Base-by-base conservation (phyloP, 2,797 vertebrate genomes). In the Tiaroga cobitis region DNA sequence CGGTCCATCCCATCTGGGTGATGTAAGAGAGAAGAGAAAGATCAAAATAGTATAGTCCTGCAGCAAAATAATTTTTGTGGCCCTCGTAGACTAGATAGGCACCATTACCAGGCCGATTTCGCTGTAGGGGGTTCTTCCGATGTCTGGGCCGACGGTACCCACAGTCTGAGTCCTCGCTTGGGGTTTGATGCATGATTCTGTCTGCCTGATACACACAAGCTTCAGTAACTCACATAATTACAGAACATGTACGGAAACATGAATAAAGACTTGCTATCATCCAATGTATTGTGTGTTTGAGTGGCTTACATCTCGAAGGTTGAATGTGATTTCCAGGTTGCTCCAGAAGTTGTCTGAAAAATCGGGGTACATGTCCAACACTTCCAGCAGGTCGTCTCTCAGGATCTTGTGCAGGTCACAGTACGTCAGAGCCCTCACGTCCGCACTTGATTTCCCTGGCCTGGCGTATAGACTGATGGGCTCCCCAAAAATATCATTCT, bases 401-500 rank as follows among this genome's bases (percentile, higher is more conserved):
- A 95, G 96, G 93, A 99, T 99, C 92, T 98, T 99, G 90, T 99
- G 98, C 88, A 99, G 94, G 91, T 99, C 98, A 0, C 98, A 99
- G 93, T 99, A 99, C 80, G 98, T 99, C 92, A 99, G 90, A 54
- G 98, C 98, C 77, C 98, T 94, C 82, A 99, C 98, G 0, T 99
- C 98, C 0, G 97, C 95, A 0, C 93, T 99, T 76, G 98, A 99
- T 90, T 99, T 99, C 49, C 98, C 97, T 0, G 98, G 96, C 77
- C 96, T 94, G 24, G 95, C 95, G 0, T 96, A 98, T 43, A 98
- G 94, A 87, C 96, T 97, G 91, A 99, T 95, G 18, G 97, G 94
- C 88, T 99, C 98, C 19, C 98, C 98, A 56, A 99, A 99, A 84
- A 98, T 98, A 91, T 99, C 98, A 0, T 99, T 99, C 93, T 98